Evolutionary conservation across 2,797 vertebrate species (phyloP).

Genomic region (Aldrovandia affinis): DNA sequence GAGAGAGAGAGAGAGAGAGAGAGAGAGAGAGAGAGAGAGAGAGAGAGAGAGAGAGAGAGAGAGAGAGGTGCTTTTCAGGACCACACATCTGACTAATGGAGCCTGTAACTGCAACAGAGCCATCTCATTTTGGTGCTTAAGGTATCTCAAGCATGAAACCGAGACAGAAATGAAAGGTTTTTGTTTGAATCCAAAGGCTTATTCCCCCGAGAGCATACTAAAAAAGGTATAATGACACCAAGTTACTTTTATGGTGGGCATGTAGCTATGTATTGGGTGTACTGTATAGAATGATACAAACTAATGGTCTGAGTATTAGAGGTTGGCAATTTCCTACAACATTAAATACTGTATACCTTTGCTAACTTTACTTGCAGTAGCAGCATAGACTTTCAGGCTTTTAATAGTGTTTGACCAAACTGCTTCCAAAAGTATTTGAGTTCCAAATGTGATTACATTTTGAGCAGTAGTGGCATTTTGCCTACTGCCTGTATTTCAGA

Average conservation of each 20-base stretch:
- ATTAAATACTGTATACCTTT: slow-evolving; percentile 16
- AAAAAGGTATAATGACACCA: slow-evolving; percentile 17
- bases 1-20: slow-evolving; percentile 6
- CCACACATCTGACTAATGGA: slow-evolving; percentile 47
- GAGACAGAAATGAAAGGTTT: slow-evolving; percentile 34
- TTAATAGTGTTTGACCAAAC: not conserved
- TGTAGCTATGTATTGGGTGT: not conserved
- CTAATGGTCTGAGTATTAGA: slow-evolving; percentile 13
- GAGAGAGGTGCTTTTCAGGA: slow-evolving; percentile 27
- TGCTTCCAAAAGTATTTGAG: not conserved
- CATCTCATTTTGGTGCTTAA: slow-evolving; percentile 42
- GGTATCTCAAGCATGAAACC: slow-evolving; percentile 37
- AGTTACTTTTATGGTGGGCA: not conserved
- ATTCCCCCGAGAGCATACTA: slow-evolving; percentile 18
- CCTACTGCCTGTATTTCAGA: not conserved
- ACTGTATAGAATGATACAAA: slow-evolving; percentile 3
- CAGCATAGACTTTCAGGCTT: not conserved
- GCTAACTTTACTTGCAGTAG: not conserved
- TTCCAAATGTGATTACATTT: not conserved
- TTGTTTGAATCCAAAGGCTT: slow-evolving; percentile 37
- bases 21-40: not conserved
- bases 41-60: too few relatives aligned
- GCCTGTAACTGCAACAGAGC: slow-evolving; percentile 43
- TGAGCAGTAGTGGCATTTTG: not conserved
- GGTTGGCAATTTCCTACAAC: slow-evolving; percentile 15